phyloP scores from a whole-genome alignment of 2,113 vertebrate species.

The Calidris pugnax region DNA sequence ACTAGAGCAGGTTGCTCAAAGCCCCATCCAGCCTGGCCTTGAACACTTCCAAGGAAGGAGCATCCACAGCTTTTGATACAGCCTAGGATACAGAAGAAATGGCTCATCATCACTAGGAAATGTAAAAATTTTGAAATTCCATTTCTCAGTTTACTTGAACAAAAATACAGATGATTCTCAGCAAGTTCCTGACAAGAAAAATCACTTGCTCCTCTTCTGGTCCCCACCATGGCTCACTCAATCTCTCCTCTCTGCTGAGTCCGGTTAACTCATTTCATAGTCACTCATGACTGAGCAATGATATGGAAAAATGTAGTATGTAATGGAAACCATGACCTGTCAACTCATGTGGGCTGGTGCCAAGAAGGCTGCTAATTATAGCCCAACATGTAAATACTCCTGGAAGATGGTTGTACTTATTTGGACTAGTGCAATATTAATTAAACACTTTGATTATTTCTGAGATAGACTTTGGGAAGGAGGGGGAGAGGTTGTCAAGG shows the following conservation, averaged over 20 bases:
- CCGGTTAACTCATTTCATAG: not conserved
- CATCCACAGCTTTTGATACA: not conserved
- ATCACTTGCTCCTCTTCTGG: not conserved
- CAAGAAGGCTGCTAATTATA: conserved; percentile 62
- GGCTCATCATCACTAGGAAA: not conserved
- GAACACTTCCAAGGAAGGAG: not conserved
- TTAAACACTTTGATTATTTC: conserved; percentile 59
- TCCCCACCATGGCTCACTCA: not conserved
- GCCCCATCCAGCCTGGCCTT: not conserved
- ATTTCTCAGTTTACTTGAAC: not conserved
- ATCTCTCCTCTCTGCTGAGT: not conserved
- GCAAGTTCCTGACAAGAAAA: not conserved
- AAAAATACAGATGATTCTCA: not conserved
- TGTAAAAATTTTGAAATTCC: not conserved
- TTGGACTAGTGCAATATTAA: conserved; percentile 52
- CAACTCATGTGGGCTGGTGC: not conserved
- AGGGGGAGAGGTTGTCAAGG: not conserved
- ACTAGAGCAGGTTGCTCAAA: not conserved
- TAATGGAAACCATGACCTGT: conserved; percentile 50
- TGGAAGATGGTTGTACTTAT: conserved; percentile 55
- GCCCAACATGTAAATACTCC: conserved; percentile 36
- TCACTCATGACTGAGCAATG: not conserved
- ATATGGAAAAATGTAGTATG: conserved; percentile 34
- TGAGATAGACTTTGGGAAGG: conserved; percentile 1
- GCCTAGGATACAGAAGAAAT: not conserved